phyloP scores from a whole-genome alignment of 2,113 vertebrate species.

The Oreochromis niloticus region DNA sequence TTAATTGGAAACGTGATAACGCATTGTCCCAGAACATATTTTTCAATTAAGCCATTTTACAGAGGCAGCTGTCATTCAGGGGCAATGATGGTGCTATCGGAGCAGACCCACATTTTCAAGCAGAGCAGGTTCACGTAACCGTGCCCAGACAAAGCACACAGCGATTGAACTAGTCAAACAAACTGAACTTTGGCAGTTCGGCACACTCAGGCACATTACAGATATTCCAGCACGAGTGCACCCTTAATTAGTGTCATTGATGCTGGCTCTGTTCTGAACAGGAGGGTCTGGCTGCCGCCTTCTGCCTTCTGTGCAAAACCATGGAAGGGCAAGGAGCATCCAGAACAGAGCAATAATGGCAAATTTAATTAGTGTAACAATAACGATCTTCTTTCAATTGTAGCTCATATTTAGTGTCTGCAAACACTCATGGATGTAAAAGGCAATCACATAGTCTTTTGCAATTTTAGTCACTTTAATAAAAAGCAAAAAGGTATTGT shows the following conservation, averaged over 20 bases:
- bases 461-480: neutral
- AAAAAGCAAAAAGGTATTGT: neutral
- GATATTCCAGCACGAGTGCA: neutral
- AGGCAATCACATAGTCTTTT: neutral
- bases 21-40: neutral
- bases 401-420: neutral
- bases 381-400: fast-evolving
- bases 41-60: neutral
- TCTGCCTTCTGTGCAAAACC: neutral
- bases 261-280: fast-evolving
- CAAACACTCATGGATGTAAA: neutral
- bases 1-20: neutral
- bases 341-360: neutral
- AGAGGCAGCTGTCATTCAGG: neutral
- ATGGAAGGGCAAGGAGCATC: neutral
- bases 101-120: fast-evolving
- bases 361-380: fast-evolving
- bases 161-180: neutral
- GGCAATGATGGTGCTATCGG: neutral
- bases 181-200: neutral
- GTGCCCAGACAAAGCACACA: neutral
- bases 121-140: neutral
- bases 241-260: neutral
- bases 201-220: neutral
- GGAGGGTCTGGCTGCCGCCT: neutral